Conservation (phyloP, 2,888 invertebrate species). For the Andrena camellia region DNA sequence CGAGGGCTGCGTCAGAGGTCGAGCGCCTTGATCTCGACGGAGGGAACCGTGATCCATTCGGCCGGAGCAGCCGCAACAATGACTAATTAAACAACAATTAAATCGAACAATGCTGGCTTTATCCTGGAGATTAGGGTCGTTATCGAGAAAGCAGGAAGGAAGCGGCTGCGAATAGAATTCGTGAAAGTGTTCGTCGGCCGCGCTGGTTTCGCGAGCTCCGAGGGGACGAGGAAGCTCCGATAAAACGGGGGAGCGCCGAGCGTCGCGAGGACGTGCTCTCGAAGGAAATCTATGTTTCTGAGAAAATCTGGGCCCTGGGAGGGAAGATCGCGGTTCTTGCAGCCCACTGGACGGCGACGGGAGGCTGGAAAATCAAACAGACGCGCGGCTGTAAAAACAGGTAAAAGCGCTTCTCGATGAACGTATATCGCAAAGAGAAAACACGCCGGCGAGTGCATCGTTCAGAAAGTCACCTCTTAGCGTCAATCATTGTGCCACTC, state of each 20-base stretch:
- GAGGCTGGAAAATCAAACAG: constrained; percentile 22
- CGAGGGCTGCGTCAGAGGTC: constrained; percentile 34
- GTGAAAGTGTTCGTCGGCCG: constrained; percentile 66
- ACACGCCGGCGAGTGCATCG: constrained; percentile 31
- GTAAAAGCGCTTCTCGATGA: constrained; percentile 34
- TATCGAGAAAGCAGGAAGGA: constrained; percentile 63
- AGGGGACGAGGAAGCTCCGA: constrained; percentile 1
- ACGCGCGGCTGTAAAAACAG: constrained; percentile 21
- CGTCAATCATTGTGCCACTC: constrained; percentile 56
- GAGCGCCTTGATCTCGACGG: constrained; percentile 48
- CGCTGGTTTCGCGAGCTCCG: neutral
- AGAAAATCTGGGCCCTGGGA: constrained; percentile 15
- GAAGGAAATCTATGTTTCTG: neutral
- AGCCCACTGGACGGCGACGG: neutral
- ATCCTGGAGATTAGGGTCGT: constrained; percentile 37
- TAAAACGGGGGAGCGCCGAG: neutral
- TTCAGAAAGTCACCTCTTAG: constrained; percentile 57
- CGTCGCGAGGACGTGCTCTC: neutral
- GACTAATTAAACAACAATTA: constrained; percentile 78
- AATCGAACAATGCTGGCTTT: constrained; percentile 65
- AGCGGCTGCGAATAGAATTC: constrained; percentile 57
- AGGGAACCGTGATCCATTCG: constrained; percentile 36
- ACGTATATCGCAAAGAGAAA: constrained; percentile 42
- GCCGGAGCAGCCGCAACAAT: constrained; percentile 67
- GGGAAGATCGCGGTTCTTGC: neutral